Evolutionary conservation across 2,113 vertebrate genomes (phyloP), one percentile per base, ranked within the genome.

Genomic region (Tylochromis polylepis): DNA sequence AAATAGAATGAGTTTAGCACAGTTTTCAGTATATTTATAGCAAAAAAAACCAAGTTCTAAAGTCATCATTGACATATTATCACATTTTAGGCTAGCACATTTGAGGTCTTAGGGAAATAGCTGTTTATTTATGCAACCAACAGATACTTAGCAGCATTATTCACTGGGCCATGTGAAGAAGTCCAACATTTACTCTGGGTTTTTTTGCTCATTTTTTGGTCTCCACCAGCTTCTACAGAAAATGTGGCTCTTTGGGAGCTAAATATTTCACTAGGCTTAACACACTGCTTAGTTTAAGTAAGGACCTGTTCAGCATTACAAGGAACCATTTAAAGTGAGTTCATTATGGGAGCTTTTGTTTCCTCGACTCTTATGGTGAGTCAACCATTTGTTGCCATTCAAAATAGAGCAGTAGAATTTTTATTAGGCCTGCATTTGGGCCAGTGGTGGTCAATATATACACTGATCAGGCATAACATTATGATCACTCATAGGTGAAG

Each of bases 341-440:
- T 43, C 0, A 0, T 70, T 75, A 46, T 18, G 0, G 38, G 41
- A 75, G 6, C 24, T 51, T 51, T 27, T 2, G 0, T 51, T 75
- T 75, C 15, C 43, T 75, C 2, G 4, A 8, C 24, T 75, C 24
- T 75, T 46, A 46, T 4, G 14, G 41, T 0, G 24, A 75, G 22
- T 49, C n/a, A 70, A 38, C 18, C 18, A 1, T 38, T 38, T 67
- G 60, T 38, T 67, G 60, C 34, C 60, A 67, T 67, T 67, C 0
- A 38, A 38, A n/a, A 67, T 22, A 67, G 18, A 65, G 10, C 20
- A 11, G 20, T n/a, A 65, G 18, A 36, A 0, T 70, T 24, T 67
- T 70, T 38, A 24, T 22, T 6, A 43, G 0, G 14, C 15, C 24
- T 70, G 65, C 2, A 70, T 70, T 70, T 70, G 65, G 12, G 4